Evolutionary conservation across 2,888 invertebrate species (phyloP), one percentile per base, ranked within the genome.

Genomic region (Drosophila fungiperda): DNA sequence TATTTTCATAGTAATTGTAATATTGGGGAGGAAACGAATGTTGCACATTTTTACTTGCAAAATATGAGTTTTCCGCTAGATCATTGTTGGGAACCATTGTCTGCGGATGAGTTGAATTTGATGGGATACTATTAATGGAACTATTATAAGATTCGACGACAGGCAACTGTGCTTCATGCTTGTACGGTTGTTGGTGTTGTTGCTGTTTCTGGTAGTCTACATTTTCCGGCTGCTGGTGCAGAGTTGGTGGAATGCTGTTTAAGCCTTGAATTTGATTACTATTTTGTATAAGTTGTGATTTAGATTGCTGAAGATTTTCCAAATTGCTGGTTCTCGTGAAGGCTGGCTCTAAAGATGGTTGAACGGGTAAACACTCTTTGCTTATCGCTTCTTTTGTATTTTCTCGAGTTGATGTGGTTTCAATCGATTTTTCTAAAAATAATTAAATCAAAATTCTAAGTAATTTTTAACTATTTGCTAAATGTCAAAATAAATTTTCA

Each of bases 1-100:
- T 91, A 86, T 90, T 90, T 73, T 86, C 89, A 49, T 91, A 87
- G 52, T 88, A 87, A 55, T 87, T 91, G 62, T 87, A 87, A 61
- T 87, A 90, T 78, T 90, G 91, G 15, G 85, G 88, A 17, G 91
- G 74, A 35, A 77, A 77, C n/a, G 90, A 58, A 62, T 87, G 89
- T 40, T 88, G 89, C 50, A 80, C 76, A 57, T 89, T 90, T 60
- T 85, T 88, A 57, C 69, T 77, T 42, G 83, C 68, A 49, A 85
- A 90, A 67, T 79, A 84, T 5, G 83, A 70, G 42, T 79, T 85
- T 53, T 85, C 90, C 8, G 83, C 42, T 15, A 80, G 63, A 45
- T 79, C 79, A 48, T 63, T 67, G 33, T 70, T 80, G 26, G 78
- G 42, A 65, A 71, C 57, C 60, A 66, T 60, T 32, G 78, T 36